Evolutionary conservation across 2,797 vertebrate species (phyloP).

Genomic region (Emys orbicularis): DNA sequence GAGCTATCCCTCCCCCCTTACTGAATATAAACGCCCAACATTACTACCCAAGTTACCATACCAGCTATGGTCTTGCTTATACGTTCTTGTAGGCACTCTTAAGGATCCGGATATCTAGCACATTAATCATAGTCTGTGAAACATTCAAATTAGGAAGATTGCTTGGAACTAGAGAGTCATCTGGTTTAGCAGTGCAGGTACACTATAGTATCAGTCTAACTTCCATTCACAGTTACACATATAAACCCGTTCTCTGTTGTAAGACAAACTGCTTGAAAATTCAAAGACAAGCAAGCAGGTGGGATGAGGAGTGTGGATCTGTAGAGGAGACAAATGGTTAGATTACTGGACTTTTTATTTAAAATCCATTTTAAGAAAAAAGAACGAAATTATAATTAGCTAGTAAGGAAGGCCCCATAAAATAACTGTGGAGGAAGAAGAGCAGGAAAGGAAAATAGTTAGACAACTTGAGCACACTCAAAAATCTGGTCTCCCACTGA

Average conservation of each 20-base stretch:
- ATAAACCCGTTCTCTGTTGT: not conserved
- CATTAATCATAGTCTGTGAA: not conserved
- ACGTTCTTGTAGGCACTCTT: not conserved
- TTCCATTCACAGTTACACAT: not conserved
- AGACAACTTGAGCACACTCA: not conserved
- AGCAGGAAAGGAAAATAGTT: not conserved
- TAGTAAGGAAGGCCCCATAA: not conserved
- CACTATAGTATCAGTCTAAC: not conserved
- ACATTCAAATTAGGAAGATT: not conserved
- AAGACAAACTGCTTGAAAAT: not conserved
- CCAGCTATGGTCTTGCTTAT: not conserved
- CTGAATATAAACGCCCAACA: not conserved
- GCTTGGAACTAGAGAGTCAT: not conserved
- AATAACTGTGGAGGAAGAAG: not conserved
- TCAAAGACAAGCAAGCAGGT: not conserved
- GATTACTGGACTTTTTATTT: not conserved
- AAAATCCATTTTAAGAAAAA: not conserved
- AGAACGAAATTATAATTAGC: not conserved
- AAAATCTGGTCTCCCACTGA: not conserved
- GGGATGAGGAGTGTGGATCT: not conserved
- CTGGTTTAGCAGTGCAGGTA: not conserved
- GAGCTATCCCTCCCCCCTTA: not conserved
- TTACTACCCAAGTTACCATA: not conserved
- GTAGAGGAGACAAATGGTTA: not conserved
- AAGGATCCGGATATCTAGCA: not conserved